Conservation (phyloP, 2,797 vertebrate genomes). For the Adelosebastes latens region DNA sequence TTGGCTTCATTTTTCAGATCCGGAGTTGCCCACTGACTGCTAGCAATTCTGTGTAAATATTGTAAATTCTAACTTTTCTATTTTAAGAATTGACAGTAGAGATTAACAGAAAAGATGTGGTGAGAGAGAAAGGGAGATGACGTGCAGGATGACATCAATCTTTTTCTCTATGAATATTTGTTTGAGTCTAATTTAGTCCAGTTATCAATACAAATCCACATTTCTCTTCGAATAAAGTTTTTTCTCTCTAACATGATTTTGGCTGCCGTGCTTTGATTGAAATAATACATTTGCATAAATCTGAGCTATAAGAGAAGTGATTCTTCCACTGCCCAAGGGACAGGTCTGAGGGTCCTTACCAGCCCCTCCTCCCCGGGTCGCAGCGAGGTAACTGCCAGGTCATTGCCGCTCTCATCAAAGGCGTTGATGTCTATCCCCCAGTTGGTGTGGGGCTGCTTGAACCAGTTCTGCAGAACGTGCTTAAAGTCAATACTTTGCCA, state of each 20-base stretch:
- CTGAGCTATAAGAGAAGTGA: conserved; percentile 26
- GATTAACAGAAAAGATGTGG: not conserved
- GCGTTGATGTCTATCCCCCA: conserved; percentile 99
- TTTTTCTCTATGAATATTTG: not conserved
- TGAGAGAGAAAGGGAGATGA: not conserved
- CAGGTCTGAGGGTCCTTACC: conserved; percentile 91
- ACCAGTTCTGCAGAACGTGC: conserved; percentile 99
- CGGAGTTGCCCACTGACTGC: not conserved
- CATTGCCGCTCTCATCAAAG: conserved; percentile 96
- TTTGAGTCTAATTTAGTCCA: not conserved
- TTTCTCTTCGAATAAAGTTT: not conserved
- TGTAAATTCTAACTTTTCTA: not conserved
- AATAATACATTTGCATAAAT: conserved; percentile 2
- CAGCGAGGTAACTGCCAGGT: conserved; percentile 95
- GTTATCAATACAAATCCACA: not conserved
- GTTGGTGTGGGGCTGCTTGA: conserved; percentile 98
- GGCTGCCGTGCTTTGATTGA: not conserved
- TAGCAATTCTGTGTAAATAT: not conserved
- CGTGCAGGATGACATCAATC: not conserved
- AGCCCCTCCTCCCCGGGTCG: conserved; percentile 95
- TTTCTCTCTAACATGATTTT: not conserved
- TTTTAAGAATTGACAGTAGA: not conserved
- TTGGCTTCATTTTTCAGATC: no score
- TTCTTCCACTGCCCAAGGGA: conserved; percentile 40
- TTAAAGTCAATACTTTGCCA: conserved; percentile 99